Base-by-base conservation (phyloP, 1,140 invertebrate genomes). In the Episyrphus balteatus region DNA sequence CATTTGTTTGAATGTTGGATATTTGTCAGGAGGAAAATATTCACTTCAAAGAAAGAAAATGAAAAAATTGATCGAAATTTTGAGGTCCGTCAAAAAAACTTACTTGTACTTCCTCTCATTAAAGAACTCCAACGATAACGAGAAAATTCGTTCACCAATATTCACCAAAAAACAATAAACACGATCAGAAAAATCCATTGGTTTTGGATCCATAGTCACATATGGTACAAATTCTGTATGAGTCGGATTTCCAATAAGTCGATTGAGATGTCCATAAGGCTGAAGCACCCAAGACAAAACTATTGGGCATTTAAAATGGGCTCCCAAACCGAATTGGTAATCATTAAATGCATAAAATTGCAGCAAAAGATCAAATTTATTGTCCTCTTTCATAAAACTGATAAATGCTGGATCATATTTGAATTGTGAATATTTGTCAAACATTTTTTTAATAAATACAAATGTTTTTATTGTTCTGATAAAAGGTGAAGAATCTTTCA, bases 1-100 rank as follows among this genome's bases (percentile, higher is more conserved):
- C 51, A 56, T 54, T 1, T 46, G 44, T 13, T 55, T 55, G 37
- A 62, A 62, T 17, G 47, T 33, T 7, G 59, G 61, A 51, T 64
- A 64, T 0, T 13, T 18, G 0, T 50, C 30, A 1, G 51, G 13
- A 1, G 59, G 52, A 32, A 66, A 66, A 15, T 59, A 51, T 0
- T 13, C 30, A 21, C 57, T 59, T 3, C 12, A 36, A 36, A 36
- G 7, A n/a, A 26, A 26, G 8, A 26, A 5, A 26, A 26, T 5
- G 3, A 26, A 8, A 26, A 8, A 26, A 26, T 26, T 26, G 8
- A 26, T 26, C 21, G 8, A 26, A 26, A 26, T 26, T 26, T 26
- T 26, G 8, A 26, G 21, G n/a, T n/a, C n/a, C 3, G 8, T 26
- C 8, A 26, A 26, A 26, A 5, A 26, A n/a, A 26, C 21, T 26